Evolutionary conservation across 2,888 invertebrate genomes (phyloP), one percentile per base, ranked within the genome.

Genomic region (Allygus modestus): DNA sequence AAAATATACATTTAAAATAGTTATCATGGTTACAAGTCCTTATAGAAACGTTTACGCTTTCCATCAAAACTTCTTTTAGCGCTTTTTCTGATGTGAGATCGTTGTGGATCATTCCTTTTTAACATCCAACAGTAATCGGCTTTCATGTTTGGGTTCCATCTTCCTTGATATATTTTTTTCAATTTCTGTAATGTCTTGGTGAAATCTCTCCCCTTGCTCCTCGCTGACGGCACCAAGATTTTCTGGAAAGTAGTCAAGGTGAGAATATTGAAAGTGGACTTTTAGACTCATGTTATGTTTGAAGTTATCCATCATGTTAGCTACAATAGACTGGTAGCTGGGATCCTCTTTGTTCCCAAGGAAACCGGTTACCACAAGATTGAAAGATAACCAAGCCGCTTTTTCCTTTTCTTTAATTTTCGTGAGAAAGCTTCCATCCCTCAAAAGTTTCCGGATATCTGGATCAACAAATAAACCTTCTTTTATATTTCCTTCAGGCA

Each of bases 171-270:
- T 12, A n/a, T 88, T 86, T 43, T 86, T 86, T 86, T 90, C 89
- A 86, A 89, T 89, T 23, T 86, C 86, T 51, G 86, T 87, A 0
- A 89, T 88, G 82, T 90, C 89, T 84, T 89, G 89, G 86, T 90
- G 90, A 84, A 90, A 90, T 28, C 89, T 85, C 87, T 90, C 89
- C 33, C 89, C 88, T 43, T 90, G 90, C 84, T 90, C 89, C 83
- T 89, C 89, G 85, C 89, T 89, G 37, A 88, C 86, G 83, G 86
- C 88, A 79, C 89, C 89, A 61, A 89, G 86, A 87, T 90, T 90
- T 87, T 89, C 87, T 17, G 89, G 89, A 11, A 87, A 90, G 84
- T 87, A 88, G 85, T 89, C 88, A 46, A 90, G 81, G 86, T 90
- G 89, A 37, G 87, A 88, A 85, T 89, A 85, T 51, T 90, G 87